phyloP scores from a whole-genome alignment of 1,140 invertebrate genomes.

The Brachionus asplanchnoidis region DNA sequence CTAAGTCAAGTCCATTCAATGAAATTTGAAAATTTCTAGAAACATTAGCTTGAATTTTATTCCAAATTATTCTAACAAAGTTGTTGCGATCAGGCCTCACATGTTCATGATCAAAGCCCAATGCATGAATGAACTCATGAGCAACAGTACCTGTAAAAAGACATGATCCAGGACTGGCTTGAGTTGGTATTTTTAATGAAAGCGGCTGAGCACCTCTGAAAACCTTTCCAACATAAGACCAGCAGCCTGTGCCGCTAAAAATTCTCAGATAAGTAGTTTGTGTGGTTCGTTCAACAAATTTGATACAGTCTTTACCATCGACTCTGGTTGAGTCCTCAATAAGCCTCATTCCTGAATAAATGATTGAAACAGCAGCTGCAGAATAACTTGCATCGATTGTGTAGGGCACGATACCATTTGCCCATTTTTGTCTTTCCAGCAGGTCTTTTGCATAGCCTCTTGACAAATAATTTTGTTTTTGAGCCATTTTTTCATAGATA shows the following conservation, averaged over 20 bases:
- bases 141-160: constrained; percentile 77
- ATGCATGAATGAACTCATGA: constrained; percentile 94
- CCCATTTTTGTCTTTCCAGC: background rate
- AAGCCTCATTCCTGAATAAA: background rate
- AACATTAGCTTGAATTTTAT: background rate
- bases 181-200: background rate
- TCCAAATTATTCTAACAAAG: constrained; percentile 49
- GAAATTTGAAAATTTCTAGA: background rate
- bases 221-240: background rate
- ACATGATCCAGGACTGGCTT: background rate
- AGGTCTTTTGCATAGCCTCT: background rate
- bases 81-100: constrained; percentile 90
- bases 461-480: background rate
- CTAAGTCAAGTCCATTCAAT: background rate
- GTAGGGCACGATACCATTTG: background rate
- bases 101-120: constrained; percentile 97
- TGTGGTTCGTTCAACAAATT: background rate
- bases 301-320: background rate
- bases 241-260: background rate
- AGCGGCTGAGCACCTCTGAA: background rate
- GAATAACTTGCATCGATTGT: background rate
- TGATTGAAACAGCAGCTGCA: background rate
- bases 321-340: constrained; percentile 7
- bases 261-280: background rate
- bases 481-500: background rate